A percentile compares a stretch with the other conserved stretches of the same genome.
Evolutionary conservation across 2,113 vertebrate genomes (phyloP).

Genomic region (Protobothrops mucrosquamatus): DNA sequence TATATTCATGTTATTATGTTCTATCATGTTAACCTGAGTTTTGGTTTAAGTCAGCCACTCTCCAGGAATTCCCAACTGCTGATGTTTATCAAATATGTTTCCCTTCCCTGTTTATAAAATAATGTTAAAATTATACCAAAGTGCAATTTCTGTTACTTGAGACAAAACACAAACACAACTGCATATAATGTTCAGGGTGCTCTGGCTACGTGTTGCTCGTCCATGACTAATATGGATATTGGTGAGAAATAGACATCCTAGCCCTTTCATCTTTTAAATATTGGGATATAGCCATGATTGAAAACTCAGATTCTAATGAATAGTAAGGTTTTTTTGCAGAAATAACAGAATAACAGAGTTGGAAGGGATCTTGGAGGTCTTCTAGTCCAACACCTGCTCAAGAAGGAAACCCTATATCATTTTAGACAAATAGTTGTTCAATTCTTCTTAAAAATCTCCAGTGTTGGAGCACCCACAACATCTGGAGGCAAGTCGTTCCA

Average conservation of each 20-base stretch:
- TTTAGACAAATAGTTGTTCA: not conserved
- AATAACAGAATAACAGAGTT: not conserved
- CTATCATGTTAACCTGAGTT: not conserved
- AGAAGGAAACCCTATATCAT: not conserved
- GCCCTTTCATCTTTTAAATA: not conserved
- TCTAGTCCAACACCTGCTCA: not conserved
- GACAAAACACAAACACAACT: not conserved
- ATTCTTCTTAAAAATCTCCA: not conserved
- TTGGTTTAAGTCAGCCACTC: not conserved
- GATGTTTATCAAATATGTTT: not conserved
- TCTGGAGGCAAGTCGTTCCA: not conserved
- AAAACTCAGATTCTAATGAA: not conserved
- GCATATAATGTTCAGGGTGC: not conserved
- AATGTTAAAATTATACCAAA: not conserved
- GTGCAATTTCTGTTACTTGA: slow-evolving; percentile 2
- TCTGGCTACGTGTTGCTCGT: not conserved
- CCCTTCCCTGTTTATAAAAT: not conserved
- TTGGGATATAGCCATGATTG: not conserved
- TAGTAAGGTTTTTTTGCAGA: not conserved
- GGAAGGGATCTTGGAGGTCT: not conserved
- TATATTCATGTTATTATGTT: not conserved
- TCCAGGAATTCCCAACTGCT: not conserved
- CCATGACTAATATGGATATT: not conserved
- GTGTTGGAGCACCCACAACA: not conserved
- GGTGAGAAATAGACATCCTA: not conserved